Base-by-base conservation (phyloP, 2,113 vertebrate genomes). In the Nothocercus julius region DNA sequence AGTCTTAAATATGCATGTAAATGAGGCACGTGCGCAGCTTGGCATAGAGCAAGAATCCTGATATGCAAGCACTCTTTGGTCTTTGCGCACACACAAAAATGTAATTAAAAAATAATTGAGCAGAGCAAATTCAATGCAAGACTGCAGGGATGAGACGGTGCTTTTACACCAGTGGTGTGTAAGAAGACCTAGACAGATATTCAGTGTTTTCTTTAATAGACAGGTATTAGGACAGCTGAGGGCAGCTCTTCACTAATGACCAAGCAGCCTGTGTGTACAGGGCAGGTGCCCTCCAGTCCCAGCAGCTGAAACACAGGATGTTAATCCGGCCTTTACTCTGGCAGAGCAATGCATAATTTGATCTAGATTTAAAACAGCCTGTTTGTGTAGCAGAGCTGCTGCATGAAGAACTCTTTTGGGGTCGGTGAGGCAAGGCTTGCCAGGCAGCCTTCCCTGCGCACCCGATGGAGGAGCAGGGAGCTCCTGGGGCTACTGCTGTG, bases 1-100 rank as follows among this genome's bases (percentile, higher is more conserved):
- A 58, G 83, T 93, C 83, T 87, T 12, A 90, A 95, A 85, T 13
- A n/a, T 88, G 59, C 49, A 19, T 92, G 82, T 82, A 89, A 94
- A 92, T 0, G 58, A 94, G 45, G 76, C 73, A 42, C 75, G 69
- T 90, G 83, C 83, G 62, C 70, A 68, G 47, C 68, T 7, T 93
- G 89, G 77, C 90, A 82, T 73, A 44, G 77, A 58, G 56, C 40
- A 85, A 40, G 66, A 88, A 69, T 95, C 82, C 58, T 87, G 32
- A 76, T 81, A 76, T 82, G 18, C 72, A 73, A 62, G 38, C 75
- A 27, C 47, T 74, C 51, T 30, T 75, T 89, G 74, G 51, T 32
- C 68, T 75, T 88, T 88, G 49, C 58, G 40, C 44, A 44, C 47
- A 18, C 76, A 64, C 38, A 56, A 25, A 91, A 11, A 90, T 77